Evolutionary conservation across 2,888 invertebrate genomes (phyloP).

Genomic region (Drosophila meridionalis): DNA sequence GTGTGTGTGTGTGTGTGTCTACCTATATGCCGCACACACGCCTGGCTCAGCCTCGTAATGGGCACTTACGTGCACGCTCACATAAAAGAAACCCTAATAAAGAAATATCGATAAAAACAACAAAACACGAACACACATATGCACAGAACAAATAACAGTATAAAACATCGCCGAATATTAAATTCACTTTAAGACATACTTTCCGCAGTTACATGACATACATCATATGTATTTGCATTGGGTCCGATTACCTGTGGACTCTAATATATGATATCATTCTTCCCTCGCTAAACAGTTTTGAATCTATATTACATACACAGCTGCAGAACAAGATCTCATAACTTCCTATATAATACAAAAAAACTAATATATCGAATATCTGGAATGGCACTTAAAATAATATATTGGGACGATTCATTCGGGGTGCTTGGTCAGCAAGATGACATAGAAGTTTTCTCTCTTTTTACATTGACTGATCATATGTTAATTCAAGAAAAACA

Average conservation of each 20-base stretch:
- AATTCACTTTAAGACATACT: not conserved
- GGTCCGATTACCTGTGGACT: not conserved
- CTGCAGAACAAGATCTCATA: not conserved
- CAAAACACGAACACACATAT: slow-evolving; percentile 46
- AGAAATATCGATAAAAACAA: slow-evolving; percentile 78
- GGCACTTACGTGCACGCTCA: slow-evolving; percentile 78
- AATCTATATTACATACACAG: not conserved
- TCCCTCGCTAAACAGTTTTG: not conserved
- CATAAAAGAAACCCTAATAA: slow-evolving; percentile 80
- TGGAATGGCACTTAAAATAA: not conserved
- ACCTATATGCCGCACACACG: slow-evolving; percentile 14
- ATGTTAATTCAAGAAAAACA: not conserved
- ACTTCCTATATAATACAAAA: not conserved
- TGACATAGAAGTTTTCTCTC: not conserved
- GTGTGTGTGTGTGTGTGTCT: slow-evolving; percentile 10
- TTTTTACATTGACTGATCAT: no score
- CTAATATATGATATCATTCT: not conserved
- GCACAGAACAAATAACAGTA: slow-evolving; percentile 23
- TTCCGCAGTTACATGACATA: not conserved
- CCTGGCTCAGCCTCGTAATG: slow-evolving; percentile 45
- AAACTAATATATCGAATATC: no score
- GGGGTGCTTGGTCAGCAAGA: not conserved
- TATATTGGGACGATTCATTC: not conserved
- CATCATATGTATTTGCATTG: not conserved
- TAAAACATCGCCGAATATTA: not conserved